phyloP scores from a whole-genome alignment of 2,888 invertebrate genomes.

The Timema cristinae region DNA sequence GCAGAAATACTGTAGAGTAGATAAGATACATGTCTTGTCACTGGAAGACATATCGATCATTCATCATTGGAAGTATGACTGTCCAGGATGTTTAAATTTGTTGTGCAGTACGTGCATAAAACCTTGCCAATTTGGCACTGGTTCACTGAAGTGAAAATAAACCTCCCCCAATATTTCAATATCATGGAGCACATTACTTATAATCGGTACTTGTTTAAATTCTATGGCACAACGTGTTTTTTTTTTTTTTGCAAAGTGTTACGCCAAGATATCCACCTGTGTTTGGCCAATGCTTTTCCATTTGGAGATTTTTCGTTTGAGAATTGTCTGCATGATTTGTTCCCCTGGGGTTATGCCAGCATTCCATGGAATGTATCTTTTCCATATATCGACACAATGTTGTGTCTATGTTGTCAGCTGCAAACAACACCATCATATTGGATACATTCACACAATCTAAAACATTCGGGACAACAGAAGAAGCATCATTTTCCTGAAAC shows the following conservation, averaged over 20 bases:
- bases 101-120: no score
- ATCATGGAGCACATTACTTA: background rate
- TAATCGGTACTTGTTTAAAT: background rate
- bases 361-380: background rate
- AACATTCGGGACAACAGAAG: background rate
- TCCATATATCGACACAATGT: background rate
- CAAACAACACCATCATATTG: constrained; percentile 1
- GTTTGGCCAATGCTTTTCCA: background rate
- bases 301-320: background rate
- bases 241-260: background rate
- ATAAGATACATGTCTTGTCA: no score
- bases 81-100: no score
- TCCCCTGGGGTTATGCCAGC: background rate
- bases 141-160: no score
- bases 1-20: no score
- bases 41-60: no score
- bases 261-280: background rate
- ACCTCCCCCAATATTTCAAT: background rate
- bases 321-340: background rate
- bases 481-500: background rate
- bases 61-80: no score
- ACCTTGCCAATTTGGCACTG: no score
- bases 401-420: constrained; percentile 2
- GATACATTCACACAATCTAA: background rate
- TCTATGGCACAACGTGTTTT: background rate